phyloP scores from a whole-genome alignment of 1,140 invertebrate genomes.

The Drosophila auraria region DNA sequence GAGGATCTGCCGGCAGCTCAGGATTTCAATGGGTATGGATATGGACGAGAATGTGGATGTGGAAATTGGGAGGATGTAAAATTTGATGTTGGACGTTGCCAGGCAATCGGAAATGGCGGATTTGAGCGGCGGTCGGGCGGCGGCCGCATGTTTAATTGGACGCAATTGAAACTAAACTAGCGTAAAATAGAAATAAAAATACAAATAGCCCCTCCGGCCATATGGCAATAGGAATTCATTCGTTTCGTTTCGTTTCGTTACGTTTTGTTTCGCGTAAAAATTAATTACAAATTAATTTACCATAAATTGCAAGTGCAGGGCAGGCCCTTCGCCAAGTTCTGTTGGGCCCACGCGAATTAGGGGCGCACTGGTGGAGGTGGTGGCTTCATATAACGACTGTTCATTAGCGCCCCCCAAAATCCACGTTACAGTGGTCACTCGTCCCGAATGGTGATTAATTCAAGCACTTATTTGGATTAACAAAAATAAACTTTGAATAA shows the following conservation, averaged over 20 bases:
- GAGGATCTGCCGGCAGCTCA: slow-evolving; percentile 39
- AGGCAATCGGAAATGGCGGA: slow-evolving; percentile 69
- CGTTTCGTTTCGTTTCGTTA: slow-evolving; percentile 44
- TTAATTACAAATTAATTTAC: slow-evolving; percentile 84
- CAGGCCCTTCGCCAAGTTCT: not conserved
- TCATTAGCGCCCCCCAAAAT: slow-evolving; percentile 46
- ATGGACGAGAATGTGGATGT: not conserved
- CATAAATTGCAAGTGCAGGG: slow-evolving; percentile 70
- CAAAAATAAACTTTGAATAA: too few relatives aligned
- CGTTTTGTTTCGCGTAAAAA: slow-evolving; percentile 52
- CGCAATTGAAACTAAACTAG: slow-evolving; percentile 83
- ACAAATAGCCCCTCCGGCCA: slow-evolving; percentile 51
- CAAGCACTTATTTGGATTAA: not conserved
- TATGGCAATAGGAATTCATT: slow-evolving; percentile 55
- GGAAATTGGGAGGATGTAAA: slow-evolving; percentile 50
- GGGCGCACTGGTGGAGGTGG: not conserved
- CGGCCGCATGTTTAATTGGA: slow-evolving; percentile 80
- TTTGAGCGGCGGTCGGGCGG: slow-evolving; percentile 20
- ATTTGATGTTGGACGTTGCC: slow-evolving; percentile 59
- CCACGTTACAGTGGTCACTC: slow-evolving; percentile 12
- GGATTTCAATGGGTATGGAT: slow-evolving; percentile 26
- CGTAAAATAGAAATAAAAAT: slow-evolving; percentile 82
- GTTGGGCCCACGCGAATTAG: slow-evolving; percentile 10
- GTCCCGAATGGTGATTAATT: not conserved
- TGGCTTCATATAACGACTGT: slow-evolving; percentile 11